Evolutionary conservation across 2,113 vertebrate species (phyloP).

Genomic region (Perca schrenkii): DNA sequence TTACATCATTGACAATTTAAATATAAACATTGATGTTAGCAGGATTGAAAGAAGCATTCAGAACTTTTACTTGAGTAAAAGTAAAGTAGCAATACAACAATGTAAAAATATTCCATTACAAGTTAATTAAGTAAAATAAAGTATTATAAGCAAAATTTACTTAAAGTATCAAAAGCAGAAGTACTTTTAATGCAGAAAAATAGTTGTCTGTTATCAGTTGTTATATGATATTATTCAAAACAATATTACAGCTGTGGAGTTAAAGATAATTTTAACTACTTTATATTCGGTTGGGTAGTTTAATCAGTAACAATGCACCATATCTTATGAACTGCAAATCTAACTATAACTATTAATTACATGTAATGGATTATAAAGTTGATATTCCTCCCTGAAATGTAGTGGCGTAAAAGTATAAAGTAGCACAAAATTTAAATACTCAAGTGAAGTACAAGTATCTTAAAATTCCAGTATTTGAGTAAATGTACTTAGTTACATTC

Average conservation of each 20-base stretch:
- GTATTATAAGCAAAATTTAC: neutral
- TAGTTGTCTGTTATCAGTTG: neutral
- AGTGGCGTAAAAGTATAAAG: neutral
- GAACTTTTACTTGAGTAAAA: neutral
- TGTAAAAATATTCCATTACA: neutral
- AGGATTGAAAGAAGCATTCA: neutral
- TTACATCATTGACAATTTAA: neutral
- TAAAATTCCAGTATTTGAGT: neutral
- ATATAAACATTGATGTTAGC: neutral
- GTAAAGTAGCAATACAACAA: neutral
- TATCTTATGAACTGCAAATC: neutral
- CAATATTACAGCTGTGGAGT: neutral
- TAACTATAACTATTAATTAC: neutral
- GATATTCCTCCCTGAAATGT: neutral
- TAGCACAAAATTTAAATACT: neutral
- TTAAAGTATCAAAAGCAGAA: neutral
- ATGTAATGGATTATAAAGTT: neutral
- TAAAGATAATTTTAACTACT: neutral
- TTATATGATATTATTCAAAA: neutral
- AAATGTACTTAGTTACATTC: neutral
- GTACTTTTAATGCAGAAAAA: neutral
- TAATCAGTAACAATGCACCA: neutral
- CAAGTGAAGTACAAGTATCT: neutral
- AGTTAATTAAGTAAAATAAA: neutral
- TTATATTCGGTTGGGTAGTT: neutral